These are phyloP conservation scores for Myanophis thanlyinensis DNA, from an alignment of 2,113 vertebrate genomes.

Conservation along the genomic window DNA sequence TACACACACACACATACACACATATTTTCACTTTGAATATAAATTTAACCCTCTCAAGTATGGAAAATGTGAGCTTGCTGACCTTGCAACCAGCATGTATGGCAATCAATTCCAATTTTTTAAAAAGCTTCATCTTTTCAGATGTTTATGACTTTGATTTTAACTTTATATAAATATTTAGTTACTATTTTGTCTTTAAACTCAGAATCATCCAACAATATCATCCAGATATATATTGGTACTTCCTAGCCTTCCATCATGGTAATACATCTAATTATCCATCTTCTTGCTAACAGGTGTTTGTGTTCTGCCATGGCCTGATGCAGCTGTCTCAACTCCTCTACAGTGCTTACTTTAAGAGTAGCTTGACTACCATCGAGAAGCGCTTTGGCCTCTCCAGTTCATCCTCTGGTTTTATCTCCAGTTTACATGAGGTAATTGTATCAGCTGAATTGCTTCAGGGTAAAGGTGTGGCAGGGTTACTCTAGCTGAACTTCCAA, in stretches of 20 bases:
- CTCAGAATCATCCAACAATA: neutral
- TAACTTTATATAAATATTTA: neutral
- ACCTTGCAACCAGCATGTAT: neutral
- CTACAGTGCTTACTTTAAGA: conserved; percentile 95
- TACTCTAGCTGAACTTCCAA: neutral
- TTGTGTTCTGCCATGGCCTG: conserved; percentile 90
- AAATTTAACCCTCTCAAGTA: neutral
- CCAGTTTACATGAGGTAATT: conserved; percentile 91
- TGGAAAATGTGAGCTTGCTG: neutral
- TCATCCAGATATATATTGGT: neutral
- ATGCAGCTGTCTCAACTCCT: conserved; percentile 94
- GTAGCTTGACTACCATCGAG: conserved; percentile 96
- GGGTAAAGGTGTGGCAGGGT: neutral
- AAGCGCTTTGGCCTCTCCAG: conserved; percentile 93
- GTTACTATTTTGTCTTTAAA: neutral
- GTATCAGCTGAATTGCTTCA: neutral
- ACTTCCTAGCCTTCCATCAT: neutral
- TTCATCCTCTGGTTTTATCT: conserved; percentile 91
- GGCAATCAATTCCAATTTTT: neutral
- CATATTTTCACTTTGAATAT: neutral
- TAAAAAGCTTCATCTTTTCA: neutral
- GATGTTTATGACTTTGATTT: neutral
- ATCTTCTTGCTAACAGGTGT: conserved; percentile 74
- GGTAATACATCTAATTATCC: neutral
- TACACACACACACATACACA: too few relatives aligned